Conservation (phyloP, 1,140 invertebrate genomes). For the Trialeurodes vaporariorum region DNA sequence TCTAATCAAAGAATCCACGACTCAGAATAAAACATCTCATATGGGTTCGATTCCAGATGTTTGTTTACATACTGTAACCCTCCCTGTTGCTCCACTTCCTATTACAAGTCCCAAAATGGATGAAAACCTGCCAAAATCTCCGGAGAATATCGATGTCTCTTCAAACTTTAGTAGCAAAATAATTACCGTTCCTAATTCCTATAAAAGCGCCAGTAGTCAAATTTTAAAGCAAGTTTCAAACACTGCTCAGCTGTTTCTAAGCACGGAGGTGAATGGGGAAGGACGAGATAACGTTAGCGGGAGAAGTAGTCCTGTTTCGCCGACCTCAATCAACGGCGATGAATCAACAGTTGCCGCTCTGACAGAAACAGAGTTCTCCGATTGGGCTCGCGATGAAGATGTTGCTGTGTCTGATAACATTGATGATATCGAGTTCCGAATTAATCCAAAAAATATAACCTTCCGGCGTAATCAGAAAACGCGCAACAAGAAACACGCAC, state of each 20-base stretch:
- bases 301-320: slow-evolving; percentile 38
- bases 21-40: slow-evolving; percentile 19
- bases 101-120: not conserved
- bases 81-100: not conserved
- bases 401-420: slow-evolving; percentile 54
- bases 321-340: slow-evolving; percentile 34
- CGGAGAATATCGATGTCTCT: not conserved
- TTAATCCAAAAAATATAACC: slow-evolving; percentile 42
- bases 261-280: not conserved
- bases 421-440: slow-evolving; percentile 47
- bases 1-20: not conserved
- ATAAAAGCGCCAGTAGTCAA: slow-evolving; percentile 15
- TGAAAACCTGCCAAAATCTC: not conserved
- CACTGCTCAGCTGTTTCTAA: not conserved
- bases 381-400: slow-evolving; percentile 67
- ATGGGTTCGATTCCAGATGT: slow-evolving; percentile 22
- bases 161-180: slow-evolving; percentile 19
- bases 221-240: slow-evolving; percentile 23
- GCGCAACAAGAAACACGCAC: slow-evolving; percentile 31
- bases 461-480: slow-evolving; percentile 36
- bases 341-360: slow-evolving; percentile 46
- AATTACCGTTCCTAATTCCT: slow-evolving; percentile 21
- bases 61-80: slow-evolving; percentile 10
- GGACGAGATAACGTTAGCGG: slow-evolving; percentile 28
- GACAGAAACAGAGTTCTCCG: slow-evolving; percentile 72